Evolutionary conservation across 37 sponge, comb jelly and placozoan species (phyloP).

Genomic region (Haliclona indistincta): DNA sequence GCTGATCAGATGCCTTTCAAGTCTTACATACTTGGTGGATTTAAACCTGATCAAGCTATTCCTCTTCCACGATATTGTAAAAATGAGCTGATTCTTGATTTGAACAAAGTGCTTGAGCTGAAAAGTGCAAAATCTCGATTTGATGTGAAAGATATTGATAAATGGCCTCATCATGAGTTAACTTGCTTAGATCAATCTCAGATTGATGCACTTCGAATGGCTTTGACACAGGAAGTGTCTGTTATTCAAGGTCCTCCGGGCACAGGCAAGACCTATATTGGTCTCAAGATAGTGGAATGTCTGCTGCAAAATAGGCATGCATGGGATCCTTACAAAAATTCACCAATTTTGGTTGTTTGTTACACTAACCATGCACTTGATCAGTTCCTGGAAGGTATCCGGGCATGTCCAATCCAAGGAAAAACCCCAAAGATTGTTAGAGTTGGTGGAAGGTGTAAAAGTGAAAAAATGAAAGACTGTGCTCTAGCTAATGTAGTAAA

Average conservation of each 20-base stretch:
- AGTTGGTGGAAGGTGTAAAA: conserved; percentile 83
- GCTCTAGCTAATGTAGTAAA: conserved; percentile 26
- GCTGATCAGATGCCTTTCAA: conserved; percentile 82
- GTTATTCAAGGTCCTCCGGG: conserved; percentile 98
- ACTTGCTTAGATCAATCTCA: conserved; percentile 69
- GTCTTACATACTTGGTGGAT: conserved; percentile 49
- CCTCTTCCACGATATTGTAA: not conserved
- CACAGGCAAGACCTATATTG: conserved; percentile 96
- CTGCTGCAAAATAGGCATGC: conserved; percentile 52
- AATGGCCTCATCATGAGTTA: conserved; percentile 39
- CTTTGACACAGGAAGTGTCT: conserved; percentile 78
- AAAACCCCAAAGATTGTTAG: conserved; percentile 54
- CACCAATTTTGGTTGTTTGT: conserved; percentile 89
- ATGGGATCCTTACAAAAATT: conserved; percentile 54
- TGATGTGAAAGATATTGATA: not conserved
- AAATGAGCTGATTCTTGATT: no score
- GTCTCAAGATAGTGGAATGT: conserved; percentile 77
- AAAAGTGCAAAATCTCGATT: not conserved
- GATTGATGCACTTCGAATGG: conserved; percentile 64
- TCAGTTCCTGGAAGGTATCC: conserved; percentile 84
- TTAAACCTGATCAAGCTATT: conserved; percentile 20
- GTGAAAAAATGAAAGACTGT: conserved; percentile 50
- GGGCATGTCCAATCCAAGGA: not conserved
- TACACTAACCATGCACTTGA: conserved; percentile 98
- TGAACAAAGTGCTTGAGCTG: not conserved